These are phyloP conservation scores for Orthonychiurus folsomi DNA, from an alignment of 2,888 invertebrate genomes.

Conservation along the genomic window DNA sequence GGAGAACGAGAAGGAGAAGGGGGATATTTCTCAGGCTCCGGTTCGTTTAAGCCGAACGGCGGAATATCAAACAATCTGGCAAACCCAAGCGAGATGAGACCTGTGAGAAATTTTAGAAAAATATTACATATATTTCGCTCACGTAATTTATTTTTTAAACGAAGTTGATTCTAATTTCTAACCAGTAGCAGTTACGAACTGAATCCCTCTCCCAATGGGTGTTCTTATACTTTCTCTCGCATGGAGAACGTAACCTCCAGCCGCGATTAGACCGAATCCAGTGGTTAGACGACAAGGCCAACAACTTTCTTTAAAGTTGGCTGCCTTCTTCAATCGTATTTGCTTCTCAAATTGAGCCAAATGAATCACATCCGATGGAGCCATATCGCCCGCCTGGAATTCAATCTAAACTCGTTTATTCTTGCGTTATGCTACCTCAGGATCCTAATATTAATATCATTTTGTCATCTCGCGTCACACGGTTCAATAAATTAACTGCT, in stretches of 20 bases:
- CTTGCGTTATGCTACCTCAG: too few relatives aligned
- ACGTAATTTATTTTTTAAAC: neutral
- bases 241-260: conserved; percentile 22
- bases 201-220: conserved; percentile 6
- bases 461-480: too few relatives aligned
- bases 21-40: too few relatives aligned
- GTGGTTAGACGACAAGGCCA: conserved; percentile 19
- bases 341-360: too few relatives aligned
- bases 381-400: too few relatives aligned
- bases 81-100: conserved; percentile 17
- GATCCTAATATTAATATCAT: too few relatives aligned
- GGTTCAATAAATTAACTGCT: too few relatives aligned
- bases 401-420: too few relatives aligned
- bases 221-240: conserved; percentile 10
- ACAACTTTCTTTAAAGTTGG: too few relatives aligned
- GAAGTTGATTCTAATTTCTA: neutral
- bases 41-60: conserved; percentile 12
- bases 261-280: conserved; percentile 20
- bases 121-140: neutral
- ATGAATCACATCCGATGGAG: too few relatives aligned
- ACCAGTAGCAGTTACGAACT: conserved; percentile 16
- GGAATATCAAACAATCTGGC: conserved; percentile 20
- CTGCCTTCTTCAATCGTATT: too few relatives aligned
- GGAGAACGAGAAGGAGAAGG: too few relatives aligned
- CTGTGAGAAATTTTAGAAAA: conserved; percentile 15